A percentile compares a stretch with the other conserved stretches of the same genome.
phyloP scores from a whole-genome alignment of 2,113 vertebrate species.

The Origma solitaria region DNA sequence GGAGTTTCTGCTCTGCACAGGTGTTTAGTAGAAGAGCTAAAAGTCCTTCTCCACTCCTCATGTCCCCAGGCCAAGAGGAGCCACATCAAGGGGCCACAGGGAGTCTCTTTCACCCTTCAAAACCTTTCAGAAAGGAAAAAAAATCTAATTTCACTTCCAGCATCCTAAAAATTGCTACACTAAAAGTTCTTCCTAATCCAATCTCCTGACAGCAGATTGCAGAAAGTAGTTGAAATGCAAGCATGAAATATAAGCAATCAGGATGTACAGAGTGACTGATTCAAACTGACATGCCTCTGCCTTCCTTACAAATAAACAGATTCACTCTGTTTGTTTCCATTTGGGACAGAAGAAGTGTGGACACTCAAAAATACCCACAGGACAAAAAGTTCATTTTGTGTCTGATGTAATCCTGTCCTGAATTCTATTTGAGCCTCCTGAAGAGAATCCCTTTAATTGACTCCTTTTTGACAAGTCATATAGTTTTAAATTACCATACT shows the following conservation, averaged over 20 bases:
- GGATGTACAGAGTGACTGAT: neutral
- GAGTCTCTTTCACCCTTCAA: neutral
- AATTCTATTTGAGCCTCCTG: neutral
- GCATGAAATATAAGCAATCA: neutral
- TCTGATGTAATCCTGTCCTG: neutral
- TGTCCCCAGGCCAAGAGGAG: neutral
- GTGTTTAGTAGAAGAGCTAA: neutral
- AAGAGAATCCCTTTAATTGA: slow-evolving; percentile 19
- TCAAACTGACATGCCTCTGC: neutral
- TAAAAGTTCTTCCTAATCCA: neutral
- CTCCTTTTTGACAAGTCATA: neutral
- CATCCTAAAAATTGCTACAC: neutral
- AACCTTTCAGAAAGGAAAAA: neutral
- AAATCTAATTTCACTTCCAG: neutral
- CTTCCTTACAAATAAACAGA: neutral
- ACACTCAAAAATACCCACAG: neutral
- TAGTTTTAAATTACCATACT: slow-evolving; percentile 18
- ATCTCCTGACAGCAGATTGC: neutral
- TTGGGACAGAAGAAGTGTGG: neutral
- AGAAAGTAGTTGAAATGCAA: neutral
- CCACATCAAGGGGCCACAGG: accelerated
- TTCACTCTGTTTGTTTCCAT: neutral
- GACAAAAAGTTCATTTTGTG: neutral
- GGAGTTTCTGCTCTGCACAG: accelerated
- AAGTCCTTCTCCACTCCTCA: neutral